Base-by-base conservation (phyloP, 1,140 invertebrate species). In the Nasonia vitripennis region DNA sequence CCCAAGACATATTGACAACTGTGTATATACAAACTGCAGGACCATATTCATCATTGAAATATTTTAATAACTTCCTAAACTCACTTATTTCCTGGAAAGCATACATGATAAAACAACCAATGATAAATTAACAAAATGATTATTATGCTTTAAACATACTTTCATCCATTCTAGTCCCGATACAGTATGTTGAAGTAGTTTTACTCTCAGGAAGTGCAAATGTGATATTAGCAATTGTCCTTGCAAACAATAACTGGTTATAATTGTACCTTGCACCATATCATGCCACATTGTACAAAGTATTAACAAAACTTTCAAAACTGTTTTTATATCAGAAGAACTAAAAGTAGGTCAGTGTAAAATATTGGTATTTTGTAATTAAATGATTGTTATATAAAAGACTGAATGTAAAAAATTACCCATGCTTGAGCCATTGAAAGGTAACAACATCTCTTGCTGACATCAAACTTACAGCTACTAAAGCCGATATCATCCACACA, bases 211-310 rank as follows among this genome's bases (percentile, higher is more conserved):
- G 88, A 96, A 96, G 86, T 95, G 94, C 12, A 97, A 92, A 90
- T 97, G 96, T 2, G 95, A 95, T 78, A 95, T 95, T 70, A 97
- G 89, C 80, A 97, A 92, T 91, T 97, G 96, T n/a, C 96, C 96
- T 92, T 97, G 96, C 14, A 97, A 93, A 87, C 96, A 97, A 87
- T 97, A 97, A 92, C 96, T 97, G 3, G 96, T 96, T 82, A 97
- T 95, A 81, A 97, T 95, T 14, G 96, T 96, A 6, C 96, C 95
- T 90, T 97, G 96, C 41, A 97, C 95, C 91, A 97, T 94, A 90
- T 97, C 96, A 87, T 97, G 96, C 91, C 95, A 95, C 70, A 97
- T 90, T 41, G 96, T 96, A 80, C 95, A 96, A 27, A 95, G 88
- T 55, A 96, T 94, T 37, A 97, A 90, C 37, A 96, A 88, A 55